Percentiles rank a stretch among this genome's conserved stretches.
Conservation (phyloP, 2,888 invertebrate genomes). For the Drosophila yooni region DNA sequence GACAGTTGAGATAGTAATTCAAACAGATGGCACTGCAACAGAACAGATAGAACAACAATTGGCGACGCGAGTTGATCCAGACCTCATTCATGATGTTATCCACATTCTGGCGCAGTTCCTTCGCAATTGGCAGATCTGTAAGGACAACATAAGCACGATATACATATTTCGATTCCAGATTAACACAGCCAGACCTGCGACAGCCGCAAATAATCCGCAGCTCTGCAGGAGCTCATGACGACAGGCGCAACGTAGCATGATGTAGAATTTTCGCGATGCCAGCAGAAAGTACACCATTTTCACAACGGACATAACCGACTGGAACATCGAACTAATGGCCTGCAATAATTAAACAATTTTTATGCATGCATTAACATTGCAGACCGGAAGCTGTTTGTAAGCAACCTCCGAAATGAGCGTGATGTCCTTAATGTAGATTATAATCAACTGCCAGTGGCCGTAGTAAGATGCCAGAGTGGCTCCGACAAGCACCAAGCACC, state of each 20-base stretch:
- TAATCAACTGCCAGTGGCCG: slow-evolving; percentile 65
- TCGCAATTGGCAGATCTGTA: slow-evolving; percentile 63
- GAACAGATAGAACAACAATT: slow-evolving; percentile 69
- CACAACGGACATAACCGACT: slow-evolving; percentile 55
- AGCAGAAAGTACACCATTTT: slow-evolving; percentile 73
- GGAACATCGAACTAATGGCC: slow-evolving; percentile 65
- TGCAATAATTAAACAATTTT: slow-evolving; percentile 46
- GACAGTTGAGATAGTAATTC: slow-evolving; percentile 68
- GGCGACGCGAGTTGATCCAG: slow-evolving; percentile 70
- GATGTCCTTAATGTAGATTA: slow-evolving; percentile 58
- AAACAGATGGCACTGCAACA: slow-evolving; percentile 47
- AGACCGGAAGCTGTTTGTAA: neutral
- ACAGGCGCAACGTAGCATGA: slow-evolving; percentile 58
- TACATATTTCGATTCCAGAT: neutral
- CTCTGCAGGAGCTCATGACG: slow-evolving; percentile 66
- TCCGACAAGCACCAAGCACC: slow-evolving; percentile 62
- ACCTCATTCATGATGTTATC: slow-evolving; percentile 58
- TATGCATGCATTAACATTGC: slow-evolving; percentile 19
- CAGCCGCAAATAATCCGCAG: slow-evolving; percentile 68
- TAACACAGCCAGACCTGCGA: slow-evolving; percentile 31
- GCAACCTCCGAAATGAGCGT: slow-evolving; percentile 70
- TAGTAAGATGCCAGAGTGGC: slow-evolving; percentile 61
- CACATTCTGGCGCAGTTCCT: slow-evolving; percentile 58
- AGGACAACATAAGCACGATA: neutral
- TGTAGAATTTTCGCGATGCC: slow-evolving; percentile 62